Base-by-base conservation (phyloP, 2,888 invertebrate genomes). In the Drosophila pseudotakahashii region DNA sequence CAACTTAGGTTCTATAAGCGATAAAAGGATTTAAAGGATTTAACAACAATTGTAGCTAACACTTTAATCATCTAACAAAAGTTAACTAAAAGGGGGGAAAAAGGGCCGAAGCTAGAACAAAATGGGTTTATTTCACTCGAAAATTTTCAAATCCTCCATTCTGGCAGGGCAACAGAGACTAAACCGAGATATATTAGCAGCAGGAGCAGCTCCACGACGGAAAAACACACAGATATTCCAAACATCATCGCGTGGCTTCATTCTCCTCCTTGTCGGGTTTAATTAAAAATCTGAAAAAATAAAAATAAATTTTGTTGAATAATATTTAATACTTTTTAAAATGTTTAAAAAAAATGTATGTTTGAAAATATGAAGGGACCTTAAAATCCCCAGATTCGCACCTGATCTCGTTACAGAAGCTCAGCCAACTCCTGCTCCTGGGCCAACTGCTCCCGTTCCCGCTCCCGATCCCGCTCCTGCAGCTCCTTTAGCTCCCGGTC, bases 31-130 rank as follows among this genome's bases (percentile, higher is more conserved):
- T 45, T 26, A 26, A 32, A 14, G 7, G 11, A 30, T 61, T 61
- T 73, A 82, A 88, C 77, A 82, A 85, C 76, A 73, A 82, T 85
- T 79, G 64, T 54, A 62, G 69, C 80, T 85, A 88, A 81, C 68
- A 59, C 32, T 60, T 41, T 39, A 71, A 50, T 58, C 14, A 45
- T 39, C 52, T 39, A 62, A 63, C 53, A 42, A 62, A 73, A 62
- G 53, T 37, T 48, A 61, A 41, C 41, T 48, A 50, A 70, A 16
- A 16, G 53, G 48, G 59, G 48, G 64, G 23, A 50, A 36, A 48
- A 52, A 54, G 47, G 50, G 26, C 57, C 52, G 52, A 70, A 63
- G 68, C 51, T 52, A 50, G 44, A 52, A 60, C 60, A 50, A 53
- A 44, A 54, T 52, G 47, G 51, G 47, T 30, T 39, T 36, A n/a